These are phyloP conservation scores for Emydura subglobosa DNA, from an alignment of 2,113 vertebrate genomes.

Conservation along the genomic window DNA sequence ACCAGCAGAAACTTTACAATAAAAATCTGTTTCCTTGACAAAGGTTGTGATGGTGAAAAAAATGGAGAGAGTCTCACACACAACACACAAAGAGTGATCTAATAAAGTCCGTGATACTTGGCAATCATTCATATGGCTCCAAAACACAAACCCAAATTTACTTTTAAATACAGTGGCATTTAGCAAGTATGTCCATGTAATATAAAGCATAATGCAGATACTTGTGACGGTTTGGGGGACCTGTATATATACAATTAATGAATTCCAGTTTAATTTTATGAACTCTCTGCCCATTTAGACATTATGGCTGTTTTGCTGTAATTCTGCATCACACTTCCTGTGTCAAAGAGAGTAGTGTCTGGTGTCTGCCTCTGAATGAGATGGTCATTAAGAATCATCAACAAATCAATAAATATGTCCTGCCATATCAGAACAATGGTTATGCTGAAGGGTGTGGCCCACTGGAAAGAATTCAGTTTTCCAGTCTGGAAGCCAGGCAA, in stretches of 20 bases:
- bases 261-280: background rate
- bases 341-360: background rate
- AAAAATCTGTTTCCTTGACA: background rate
- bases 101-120: background rate
- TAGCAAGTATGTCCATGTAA: background rate
- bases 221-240: background rate
- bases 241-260: background rate
- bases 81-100: background rate
- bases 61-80: background rate
- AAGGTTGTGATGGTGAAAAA: background rate
- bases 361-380: background rate
- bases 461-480: background rate
- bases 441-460: background rate
- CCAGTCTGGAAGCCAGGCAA: background rate
- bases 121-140: background rate
- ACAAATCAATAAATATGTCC: background rate
- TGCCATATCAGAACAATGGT: background rate
- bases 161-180: background rate
- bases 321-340: background rate
- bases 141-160: background rate
- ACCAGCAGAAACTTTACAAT: slow-evolving; percentile 4
- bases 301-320: background rate
- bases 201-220: background rate
- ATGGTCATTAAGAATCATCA: background rate
- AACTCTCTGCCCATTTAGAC: accelerated